Conservation (phyloP, 2,113 vertebrate species). For the Glaucidium brasilianum region DNA sequence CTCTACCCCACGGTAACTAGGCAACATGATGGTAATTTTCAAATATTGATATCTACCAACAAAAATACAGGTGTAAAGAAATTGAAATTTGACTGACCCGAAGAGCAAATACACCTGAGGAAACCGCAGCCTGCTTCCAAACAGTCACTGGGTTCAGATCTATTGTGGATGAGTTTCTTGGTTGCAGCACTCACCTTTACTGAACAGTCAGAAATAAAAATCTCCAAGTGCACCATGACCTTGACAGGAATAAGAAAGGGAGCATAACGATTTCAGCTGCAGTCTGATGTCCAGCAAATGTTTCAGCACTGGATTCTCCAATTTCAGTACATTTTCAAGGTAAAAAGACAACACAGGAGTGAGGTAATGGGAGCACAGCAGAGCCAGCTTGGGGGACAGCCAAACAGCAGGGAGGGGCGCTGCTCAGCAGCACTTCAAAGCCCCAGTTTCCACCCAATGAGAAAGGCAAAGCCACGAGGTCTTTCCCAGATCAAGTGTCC, state of each 20-base stretch:
- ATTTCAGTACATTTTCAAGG: background rate
- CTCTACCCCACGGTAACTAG: background rate
- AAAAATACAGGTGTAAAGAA: background rate
- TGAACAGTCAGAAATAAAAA: background rate
- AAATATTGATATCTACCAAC: background rate
- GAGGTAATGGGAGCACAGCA: background rate
- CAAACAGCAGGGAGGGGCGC: background rate
- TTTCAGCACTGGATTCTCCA: background rate
- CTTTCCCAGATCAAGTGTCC: background rate
- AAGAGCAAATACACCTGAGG: background rate
- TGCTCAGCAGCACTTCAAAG: background rate
- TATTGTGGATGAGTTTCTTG: background rate
- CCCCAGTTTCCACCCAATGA: accelerated
- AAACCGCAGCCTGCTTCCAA: accelerated
- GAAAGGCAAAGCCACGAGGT: background rate
- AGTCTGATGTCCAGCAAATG: background rate
- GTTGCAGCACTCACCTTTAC: background rate
- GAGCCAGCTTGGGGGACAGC: background rate
- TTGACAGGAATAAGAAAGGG: background rate
- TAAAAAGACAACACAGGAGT: background rate
- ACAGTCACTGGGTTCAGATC: background rate
- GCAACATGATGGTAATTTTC: background rate
- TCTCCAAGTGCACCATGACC: background rate
- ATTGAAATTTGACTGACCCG: background rate
- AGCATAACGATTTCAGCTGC: background rate